Base-by-base conservation (phyloP, 2,888 invertebrate species). In the Cataglyphis rosenhaueri region DNA sequence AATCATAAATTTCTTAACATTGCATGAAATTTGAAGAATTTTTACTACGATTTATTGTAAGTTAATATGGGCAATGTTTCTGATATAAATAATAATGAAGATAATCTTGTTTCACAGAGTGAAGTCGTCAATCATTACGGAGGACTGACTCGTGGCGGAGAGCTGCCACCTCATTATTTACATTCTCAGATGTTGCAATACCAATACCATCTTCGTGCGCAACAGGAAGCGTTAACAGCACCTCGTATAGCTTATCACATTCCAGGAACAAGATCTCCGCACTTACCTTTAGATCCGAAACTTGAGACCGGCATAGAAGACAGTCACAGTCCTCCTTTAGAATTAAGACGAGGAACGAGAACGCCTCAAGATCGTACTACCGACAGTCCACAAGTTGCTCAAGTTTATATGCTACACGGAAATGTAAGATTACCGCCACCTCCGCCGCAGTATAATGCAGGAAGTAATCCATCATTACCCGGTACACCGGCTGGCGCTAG, bases 351-450 rank as follows among this genome's bases (percentile, higher is more conserved):
- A 59, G 95, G 96, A 8, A 93, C 93, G 1, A 90, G 94, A 82
- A 94, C 94, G 1, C 94, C 94, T 0, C 94, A 94, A 57, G 94
- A 97, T 94, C 95, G 97, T 91, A 95, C 96, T 86, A 96, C 96
- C 89, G 96, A 96, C 95, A 97, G 97, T 70, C 97, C 97, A 25
- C 96, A 97, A 95, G 96, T 97, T 68, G 96, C 96, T 8, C 96
- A 96, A 92, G 96, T 96, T 8, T 96, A 96, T 93, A 96, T 96
- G 94, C 92, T 95, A 89, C 93, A 96, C 93, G 92, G 95, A 88
- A 92, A 94, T 87, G 74, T 93, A 21, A 95, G 96, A 38, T 94
- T 96, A 89, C 92, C 93, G 32, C 91, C 93, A 0, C 92, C 93
- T 25, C 94, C 93, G 4, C 91, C 93, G 18, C 94, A 94, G 44